phyloP scores from a whole-genome alignment of 2,888 invertebrate genomes.

The Lysandra bellargus region DNA sequence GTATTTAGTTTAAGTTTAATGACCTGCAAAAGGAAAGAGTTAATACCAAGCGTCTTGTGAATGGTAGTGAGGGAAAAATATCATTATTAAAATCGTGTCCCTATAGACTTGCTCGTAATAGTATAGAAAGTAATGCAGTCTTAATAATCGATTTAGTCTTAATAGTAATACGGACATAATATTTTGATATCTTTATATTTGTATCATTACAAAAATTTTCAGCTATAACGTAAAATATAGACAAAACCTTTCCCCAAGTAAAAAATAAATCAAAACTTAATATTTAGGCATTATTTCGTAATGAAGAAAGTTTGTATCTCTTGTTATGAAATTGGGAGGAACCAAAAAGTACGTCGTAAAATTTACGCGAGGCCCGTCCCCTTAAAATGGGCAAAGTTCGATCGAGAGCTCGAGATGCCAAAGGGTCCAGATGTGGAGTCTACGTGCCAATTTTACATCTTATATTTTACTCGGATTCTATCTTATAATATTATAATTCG shows the following conservation, averaged over 20 bases:
- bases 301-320: constrained; percentile 42
- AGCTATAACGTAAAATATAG: background rate
- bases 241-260: background rate
- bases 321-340: constrained; percentile 45
- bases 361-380: constrained; percentile 38
- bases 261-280: constrained; percentile 30
- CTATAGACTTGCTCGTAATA: too few species aligned
- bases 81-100: too few species aligned
- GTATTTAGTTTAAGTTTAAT: too few species aligned
- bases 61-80: too few species aligned
- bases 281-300: constrained; percentile 37
- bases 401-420: constrained; percentile 28
- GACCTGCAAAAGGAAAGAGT: too few species aligned
- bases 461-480: constrained; percentile 24
- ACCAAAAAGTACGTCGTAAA: constrained; percentile 47
- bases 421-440: constrained; percentile 29
- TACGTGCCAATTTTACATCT: constrained; percentile 31
- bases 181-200: background rate
- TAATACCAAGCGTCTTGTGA: too few species aligned
- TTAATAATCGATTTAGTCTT: background rate
- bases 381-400: constrained; percentile 30
- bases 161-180: background rate
- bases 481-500: constrained; percentile 4
- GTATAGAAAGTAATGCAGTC: too few species aligned
- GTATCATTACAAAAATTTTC: background rate